Evolutionary conservation across 1,140 invertebrate species (phyloP).

Genomic region (Antheraea pernyi): DNA sequence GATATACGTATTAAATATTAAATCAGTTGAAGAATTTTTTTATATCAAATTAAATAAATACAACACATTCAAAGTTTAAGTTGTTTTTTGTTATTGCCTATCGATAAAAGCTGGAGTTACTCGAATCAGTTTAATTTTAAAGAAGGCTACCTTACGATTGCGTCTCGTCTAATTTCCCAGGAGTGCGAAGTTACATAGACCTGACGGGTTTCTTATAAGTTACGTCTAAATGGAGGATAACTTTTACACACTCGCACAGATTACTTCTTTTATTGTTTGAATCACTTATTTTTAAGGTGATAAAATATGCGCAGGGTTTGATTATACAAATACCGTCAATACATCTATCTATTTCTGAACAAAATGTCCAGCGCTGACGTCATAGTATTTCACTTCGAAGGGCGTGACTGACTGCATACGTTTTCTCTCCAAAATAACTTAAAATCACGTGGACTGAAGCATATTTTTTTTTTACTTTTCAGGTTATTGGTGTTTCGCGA

Average conservation of each 20-base stretch:
- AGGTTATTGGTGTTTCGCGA: no score
- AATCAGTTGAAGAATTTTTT: no score
- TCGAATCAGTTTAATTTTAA: slow-evolving; percentile 48
- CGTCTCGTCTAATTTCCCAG: slow-evolving; percentile 49
- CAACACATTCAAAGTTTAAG: neutral
- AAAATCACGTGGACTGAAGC: no score
- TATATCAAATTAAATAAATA: neutral
- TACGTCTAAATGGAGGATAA: slow-evolving; percentile 12
- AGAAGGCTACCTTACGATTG: slow-evolving; percentile 28
- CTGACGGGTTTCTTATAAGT: slow-evolving; percentile 38
- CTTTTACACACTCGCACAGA: slow-evolving; percentile 15
- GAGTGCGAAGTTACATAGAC: slow-evolving; percentile 39
- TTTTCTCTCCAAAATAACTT: no score
- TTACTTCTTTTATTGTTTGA: slow-evolving; percentile 13
- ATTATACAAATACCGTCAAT: no score
- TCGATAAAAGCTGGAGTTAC: neutral
- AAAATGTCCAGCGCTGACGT: no score
- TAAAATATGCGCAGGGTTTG: no score
- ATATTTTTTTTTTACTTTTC: no score
- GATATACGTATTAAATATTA: neutral
- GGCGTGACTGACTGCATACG: no score
- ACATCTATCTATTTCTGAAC: no score
- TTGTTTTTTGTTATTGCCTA: neutral
- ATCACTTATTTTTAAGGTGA: no score
- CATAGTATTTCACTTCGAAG: no score